A percentile compares a stretch with the other conserved stretches of the same genome.
phyloP scores from a whole-genome alignment of 1,140 invertebrate species.

The Drosophila ercepeae region DNA sequence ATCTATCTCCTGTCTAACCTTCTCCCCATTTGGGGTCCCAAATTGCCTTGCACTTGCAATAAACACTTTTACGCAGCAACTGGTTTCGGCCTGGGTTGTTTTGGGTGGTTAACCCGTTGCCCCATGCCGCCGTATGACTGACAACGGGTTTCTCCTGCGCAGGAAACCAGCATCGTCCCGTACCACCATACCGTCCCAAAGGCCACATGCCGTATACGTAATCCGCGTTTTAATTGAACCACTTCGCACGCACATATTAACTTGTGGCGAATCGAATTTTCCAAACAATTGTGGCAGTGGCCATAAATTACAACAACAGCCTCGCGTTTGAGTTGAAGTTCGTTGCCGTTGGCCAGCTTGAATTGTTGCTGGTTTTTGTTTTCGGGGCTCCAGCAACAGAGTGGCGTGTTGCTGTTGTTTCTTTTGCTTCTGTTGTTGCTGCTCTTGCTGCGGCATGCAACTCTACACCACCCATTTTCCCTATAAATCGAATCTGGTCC shows the following conservation, averaged over 20 bases:
- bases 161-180: slow-evolving; percentile 32
- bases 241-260: slow-evolving; percentile 58
- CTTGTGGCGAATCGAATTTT: slow-evolving; percentile 33
- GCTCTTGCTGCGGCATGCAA: background rate
- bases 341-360: slow-evolving; percentile 60
- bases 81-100: slow-evolving; percentile 43
- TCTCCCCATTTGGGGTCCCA: slow-evolving; percentile 2
- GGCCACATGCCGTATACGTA: slow-evolving; percentile 71
- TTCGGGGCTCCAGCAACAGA: slow-evolving; percentile 12
- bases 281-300: slow-evolving; percentile 47
- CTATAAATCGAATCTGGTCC: slow-evolving; percentile 83
- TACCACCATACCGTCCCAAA: slow-evolving; percentile 2
- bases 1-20: background rate
- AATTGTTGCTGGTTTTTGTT: slow-evolving; percentile 5
- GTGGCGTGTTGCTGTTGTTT: slow-evolving; percentile 26
- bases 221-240: slow-evolving; percentile 70
- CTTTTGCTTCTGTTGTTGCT: background rate
- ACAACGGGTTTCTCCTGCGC: slow-evolving; percentile 58
- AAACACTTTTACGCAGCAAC: slow-evolving; percentile 37
- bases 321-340: slow-evolving; percentile 64
- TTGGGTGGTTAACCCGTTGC: slow-evolving; percentile 64
- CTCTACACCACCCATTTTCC: slow-evolving; percentile 49
- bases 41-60: slow-evolving; percentile 74
- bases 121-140: slow-evolving; percentile 17
- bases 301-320: slow-evolving; percentile 47